Percentiles rank a stretch among this genome's conserved stretches.
These are phyloP conservation scores for Deilephila elpenor DNA, from an alignment of 2,888 invertebrate species.

Conservation along the genomic window DNA sequence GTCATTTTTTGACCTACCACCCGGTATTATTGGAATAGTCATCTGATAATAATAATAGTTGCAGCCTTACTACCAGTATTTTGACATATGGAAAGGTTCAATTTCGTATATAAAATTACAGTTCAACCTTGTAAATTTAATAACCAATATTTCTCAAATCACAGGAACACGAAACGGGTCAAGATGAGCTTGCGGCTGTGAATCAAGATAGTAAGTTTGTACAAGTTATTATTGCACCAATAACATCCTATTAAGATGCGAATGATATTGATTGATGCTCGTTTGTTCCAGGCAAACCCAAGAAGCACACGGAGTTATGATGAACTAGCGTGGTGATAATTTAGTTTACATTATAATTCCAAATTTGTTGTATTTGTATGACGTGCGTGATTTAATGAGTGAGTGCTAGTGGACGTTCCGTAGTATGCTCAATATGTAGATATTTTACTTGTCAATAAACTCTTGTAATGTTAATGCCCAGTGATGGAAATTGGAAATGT, in stretches of 20 bases:
- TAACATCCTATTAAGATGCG: not conserved
- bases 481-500: not conserved
- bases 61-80: too few species aligned
- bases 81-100: too few species aligned
- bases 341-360: slow-evolving; percentile 46
- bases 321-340: slow-evolving; percentile 55
- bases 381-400: slow-evolving; percentile 38
- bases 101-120: too few species aligned
- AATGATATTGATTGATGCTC: slow-evolving; percentile 18
- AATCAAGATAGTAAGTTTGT: slow-evolving; percentile 51
- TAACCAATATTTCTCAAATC: slow-evolving; percentile 35
- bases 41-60: too few species aligned
- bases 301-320: slow-evolving; percentile 77
- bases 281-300: slow-evolving; percentile 63
- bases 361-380: slow-evolving; percentile 39
- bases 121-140: too few species aligned
- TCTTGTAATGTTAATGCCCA: not conserved
- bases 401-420: slow-evolving; percentile 17
- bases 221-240: not conserved
- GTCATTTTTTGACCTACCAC: too few species aligned
- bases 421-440: slow-evolving; percentile 35
- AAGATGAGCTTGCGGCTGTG: slow-evolving; percentile 49
- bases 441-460: not conserved
- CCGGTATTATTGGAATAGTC: too few species aligned
- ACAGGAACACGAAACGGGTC: slow-evolving; percentile 67